Evolutionary conservation across 1,140 invertebrate species (phyloP).

Genomic region (Leguminivora glycinivorella): DNA sequence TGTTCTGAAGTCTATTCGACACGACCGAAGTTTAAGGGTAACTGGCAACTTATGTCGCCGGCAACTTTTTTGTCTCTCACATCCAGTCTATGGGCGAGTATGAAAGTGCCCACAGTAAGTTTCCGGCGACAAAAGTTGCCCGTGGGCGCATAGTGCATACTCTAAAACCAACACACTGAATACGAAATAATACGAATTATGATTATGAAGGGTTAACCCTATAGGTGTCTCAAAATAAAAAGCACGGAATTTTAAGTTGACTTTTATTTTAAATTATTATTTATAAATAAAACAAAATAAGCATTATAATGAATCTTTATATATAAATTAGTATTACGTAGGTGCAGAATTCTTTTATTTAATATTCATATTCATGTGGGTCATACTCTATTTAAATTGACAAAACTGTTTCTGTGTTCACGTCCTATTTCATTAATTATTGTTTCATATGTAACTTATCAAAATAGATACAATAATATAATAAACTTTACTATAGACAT

Average conservation of each 20-base stretch:
- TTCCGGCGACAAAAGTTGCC: no score
- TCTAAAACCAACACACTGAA: no score
- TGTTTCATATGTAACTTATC: conserved; percentile 28
- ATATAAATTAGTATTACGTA: conserved; percentile 48
- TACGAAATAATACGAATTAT: no score
- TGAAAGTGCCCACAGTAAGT: no score
- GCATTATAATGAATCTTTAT: conserved; percentile 66
- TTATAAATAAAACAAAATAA: conserved; percentile 76
- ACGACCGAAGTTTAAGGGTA: no score
- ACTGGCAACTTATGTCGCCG: no score
- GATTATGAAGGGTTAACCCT: neutral
- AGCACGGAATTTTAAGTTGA: conserved; percentile 54
- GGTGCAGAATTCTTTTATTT: conserved; percentile 43
- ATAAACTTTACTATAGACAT: conserved; percentile 27
- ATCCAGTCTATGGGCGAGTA: no score
- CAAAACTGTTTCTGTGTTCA: neutral
- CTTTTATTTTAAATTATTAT: conserved; percentile 71
- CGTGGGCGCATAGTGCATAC: no score
- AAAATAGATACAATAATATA: conserved; percentile 24
- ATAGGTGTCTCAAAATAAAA: conserved; percentile 34
- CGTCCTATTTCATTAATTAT: conserved; percentile 6
- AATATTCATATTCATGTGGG: neutral
- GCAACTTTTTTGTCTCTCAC: no score
- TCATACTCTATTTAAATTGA: conserved; percentile 25
- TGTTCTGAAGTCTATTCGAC: no score